Base-by-base conservation (phyloP, 2,888 invertebrate genomes). In the Erebia aethiops region DNA sequence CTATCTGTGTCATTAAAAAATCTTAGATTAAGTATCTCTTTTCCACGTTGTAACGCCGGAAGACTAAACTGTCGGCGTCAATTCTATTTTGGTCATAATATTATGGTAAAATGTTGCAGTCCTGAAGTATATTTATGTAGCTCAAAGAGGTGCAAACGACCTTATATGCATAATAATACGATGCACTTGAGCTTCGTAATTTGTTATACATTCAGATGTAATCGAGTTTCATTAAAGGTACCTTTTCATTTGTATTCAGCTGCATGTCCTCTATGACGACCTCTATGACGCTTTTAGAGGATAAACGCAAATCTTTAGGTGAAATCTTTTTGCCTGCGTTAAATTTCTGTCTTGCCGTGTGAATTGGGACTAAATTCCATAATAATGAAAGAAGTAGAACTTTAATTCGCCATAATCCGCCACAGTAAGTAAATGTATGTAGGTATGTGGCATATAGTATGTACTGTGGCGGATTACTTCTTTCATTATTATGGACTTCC, bases 201-300 rank as follows among this genome's bases (percentile, higher is more conserved):
- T 84, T 82, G 77, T 83, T 82, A 82, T 83, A 81, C 81, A 84
- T 83, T 84, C 79, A 79, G 78, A 83, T 82, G 77, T 80, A 83
- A 85, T 85, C 81, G 82, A 80, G 80, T 79, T 76, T 75, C 77
- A 83, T 84, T 84, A 84, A 7, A 35, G 35, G 35, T 84, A 74
- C 76, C 77, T 76, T 74, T 75, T 77, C 75, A 79, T 79, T 80
- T 72, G 77, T 78, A 78, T 79, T 78, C 77, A 77, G 75, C 71
- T 71, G 74, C 21, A 68, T 72, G 73, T 77, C 74, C 76, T 74
- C 71, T n/a, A n/a, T n/a, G n/a, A n/a, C 75, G 78, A 75, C 75
- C 78, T 77, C 78, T 77, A 72, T 72, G 77, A 79, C 77, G 66
- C 66, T n/a, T 69, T 54, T 35, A 51, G 71, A 11, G 54, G 58